A percentile compares a stretch with the other conserved stretches of the same genome.
These are phyloP conservation scores for Pomatostomus ruficeps DNA, from an alignment of 2,113 vertebrate species.

Conservation along the genomic window DNA sequence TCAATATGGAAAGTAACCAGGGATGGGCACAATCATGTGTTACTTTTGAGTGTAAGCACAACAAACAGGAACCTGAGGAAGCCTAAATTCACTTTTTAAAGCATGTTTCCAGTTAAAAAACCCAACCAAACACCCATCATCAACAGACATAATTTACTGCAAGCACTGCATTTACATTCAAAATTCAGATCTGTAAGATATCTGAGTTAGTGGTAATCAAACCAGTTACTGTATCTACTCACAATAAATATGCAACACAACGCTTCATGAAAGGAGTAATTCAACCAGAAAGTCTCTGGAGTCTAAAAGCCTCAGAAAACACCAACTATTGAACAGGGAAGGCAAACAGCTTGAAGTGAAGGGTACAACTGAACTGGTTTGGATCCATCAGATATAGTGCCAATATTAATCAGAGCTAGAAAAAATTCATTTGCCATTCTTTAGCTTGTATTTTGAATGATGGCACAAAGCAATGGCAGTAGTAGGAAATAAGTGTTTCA, in stretches of 20 bases:
- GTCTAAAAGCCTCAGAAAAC: neutral
- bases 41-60: neutral
- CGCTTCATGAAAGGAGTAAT: neutral
- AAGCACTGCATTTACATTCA: neutral
- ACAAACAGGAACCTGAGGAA: neutral
- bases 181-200: neutral
- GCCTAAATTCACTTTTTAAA: neutral
- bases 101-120: neutral
- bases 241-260: neutral
- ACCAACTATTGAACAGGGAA: neutral
- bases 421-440: neutral
- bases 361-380: neutral
- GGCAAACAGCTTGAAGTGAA: neutral
- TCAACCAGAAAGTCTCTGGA: neutral
- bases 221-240: neutral
- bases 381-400: neutral
- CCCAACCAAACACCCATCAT: neutral
- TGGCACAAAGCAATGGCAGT: neutral
- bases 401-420: neutral
- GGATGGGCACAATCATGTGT: neutral
- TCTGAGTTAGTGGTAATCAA: neutral
- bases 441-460: neutral
- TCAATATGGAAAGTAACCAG: neutral
- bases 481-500: neutral
- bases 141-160: neutral